Evolutionary conservation across 1,140 invertebrate genomes (phyloP), one percentile per base, ranked within the genome.

Genomic region (Littorina saxatilis): DNA sequence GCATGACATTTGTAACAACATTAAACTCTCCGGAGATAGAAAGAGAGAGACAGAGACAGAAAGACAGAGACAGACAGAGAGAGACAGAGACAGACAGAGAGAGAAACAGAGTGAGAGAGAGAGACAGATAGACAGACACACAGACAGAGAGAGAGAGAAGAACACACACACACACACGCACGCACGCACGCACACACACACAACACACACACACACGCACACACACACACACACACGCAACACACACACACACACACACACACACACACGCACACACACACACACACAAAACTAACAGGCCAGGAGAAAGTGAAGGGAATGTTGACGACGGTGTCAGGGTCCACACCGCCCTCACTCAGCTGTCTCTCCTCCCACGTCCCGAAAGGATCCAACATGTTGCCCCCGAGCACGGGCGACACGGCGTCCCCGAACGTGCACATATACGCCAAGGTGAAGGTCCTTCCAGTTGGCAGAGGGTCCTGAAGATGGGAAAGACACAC

Each of bases 401-500:
- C 76, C 2, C 84, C 84, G 9, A 87, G 73, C 11, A 87, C 79
- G 3, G 83, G 86, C 1, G 84, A 85, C 47, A 82, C 47, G 11
- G 76, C 79, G 23, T 63, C 76, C 32, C 86, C 86, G 55, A 84
- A 87, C 37, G 86, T 85, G 79, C 86, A 87, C 13, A 39, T 9
- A 17, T 11, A 35, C 32, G 29, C 35, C 35, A 39, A 0, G 9
- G 4, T 32, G 3, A 32, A 40, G 1, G 47, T 52, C 13, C 70
- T 79, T 40, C 52, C 70, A 9, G 66, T 29, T n/a, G 84, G 84
- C 27, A 85, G 50, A 32, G 81, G 78, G 11, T 79, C 81, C 35
- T 84, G 80, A 35, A 84, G 80, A 39, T 87, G 86, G 58, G 84
- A 80, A n/a, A 87, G 70, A 68, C 86, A 87, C 20, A 87, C 77